Evolutionary conservation across 1,140 invertebrate genomes (phyloP).

Genomic region (Drosophila guanche): DNA sequence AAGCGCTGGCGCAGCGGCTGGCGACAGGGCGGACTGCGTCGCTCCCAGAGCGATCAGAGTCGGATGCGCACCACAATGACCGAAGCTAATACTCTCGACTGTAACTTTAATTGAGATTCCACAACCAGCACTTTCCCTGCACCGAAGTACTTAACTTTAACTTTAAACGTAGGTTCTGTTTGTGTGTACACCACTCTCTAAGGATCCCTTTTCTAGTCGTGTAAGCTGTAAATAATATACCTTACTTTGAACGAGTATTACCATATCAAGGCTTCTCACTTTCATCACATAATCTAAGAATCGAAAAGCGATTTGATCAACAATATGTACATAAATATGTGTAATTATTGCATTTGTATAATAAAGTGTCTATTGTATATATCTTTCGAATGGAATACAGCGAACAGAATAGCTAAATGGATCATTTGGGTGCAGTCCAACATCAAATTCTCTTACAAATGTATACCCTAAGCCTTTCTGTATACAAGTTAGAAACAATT

Average conservation of each 20-base stretch:
- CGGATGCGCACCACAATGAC: conserved; percentile 77
- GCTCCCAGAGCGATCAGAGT: conserved; percentile 80
- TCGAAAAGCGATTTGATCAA: conserved; percentile 22
- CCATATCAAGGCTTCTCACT: conserved; percentile 58
- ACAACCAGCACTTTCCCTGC: conserved; percentile 13
- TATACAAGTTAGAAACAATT: no score
- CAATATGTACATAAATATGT: conserved; percentile 23
- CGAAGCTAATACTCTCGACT: conserved; percentile 73
- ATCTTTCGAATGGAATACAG: no score
- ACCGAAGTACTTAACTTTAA: conserved; percentile 53
- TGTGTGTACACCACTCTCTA: background rate
- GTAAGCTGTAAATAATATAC: conserved; percentile 51
- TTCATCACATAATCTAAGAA: conserved; percentile 44
- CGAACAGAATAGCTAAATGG: no score
- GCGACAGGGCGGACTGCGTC: conserved; percentile 56
- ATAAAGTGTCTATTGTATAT: conserved; percentile 4
- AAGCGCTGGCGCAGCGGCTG: conserved; percentile 72
- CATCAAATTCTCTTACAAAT: no score
- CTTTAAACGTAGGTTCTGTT: background rate
- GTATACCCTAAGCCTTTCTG: no score
- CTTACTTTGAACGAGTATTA: conserved; percentile 15
- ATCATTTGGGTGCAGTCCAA: no score
- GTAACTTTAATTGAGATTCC: conserved; percentile 47
- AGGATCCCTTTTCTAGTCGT: conserved; percentile 15
- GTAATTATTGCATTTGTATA: conserved; percentile 4